These are phyloP conservation scores for Leucophenga varia DNA, from an alignment of 1,140 invertebrate genomes.

Conservation along the genomic window DNA sequence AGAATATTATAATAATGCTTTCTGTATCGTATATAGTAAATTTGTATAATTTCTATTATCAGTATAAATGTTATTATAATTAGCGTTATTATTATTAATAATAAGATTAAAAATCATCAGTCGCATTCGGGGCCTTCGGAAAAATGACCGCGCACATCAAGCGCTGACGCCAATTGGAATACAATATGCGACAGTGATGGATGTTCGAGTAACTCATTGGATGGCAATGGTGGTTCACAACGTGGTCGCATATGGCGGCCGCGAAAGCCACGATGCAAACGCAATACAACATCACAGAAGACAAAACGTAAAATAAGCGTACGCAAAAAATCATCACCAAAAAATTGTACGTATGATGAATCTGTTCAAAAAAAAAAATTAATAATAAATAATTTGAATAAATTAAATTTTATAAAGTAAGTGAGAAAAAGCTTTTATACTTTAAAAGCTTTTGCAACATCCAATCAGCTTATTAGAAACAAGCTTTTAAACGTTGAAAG, in stretches of 20 bases:
- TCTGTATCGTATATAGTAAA: too few species aligned
- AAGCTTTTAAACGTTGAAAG: too few species aligned
- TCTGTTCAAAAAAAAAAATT: conserved; percentile 61
- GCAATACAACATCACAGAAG: conserved; percentile 88
- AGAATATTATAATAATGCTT: conserved; percentile 5
- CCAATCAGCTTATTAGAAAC: too few species aligned
- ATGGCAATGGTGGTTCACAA: conserved; percentile 82
- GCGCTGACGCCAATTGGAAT: conserved; percentile 76
- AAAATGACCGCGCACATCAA: conserved; percentile 80
- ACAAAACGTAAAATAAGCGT: conserved; percentile 85
- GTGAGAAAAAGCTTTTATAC: background rate
- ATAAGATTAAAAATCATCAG: conserved; percentile 59
- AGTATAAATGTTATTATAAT: conserved; percentile 9
- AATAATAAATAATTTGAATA: background rate
- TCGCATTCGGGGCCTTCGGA: conserved; percentile 70
- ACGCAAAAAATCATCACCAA: conserved; percentile 92
- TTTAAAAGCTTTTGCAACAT: background rate
- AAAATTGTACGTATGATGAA: conserved; percentile 80
- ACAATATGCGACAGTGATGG: conserved; percentile 78
- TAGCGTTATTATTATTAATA: conserved; percentile 23
- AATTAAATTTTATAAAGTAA: conserved; percentile 2
- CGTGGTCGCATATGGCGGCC: conserved; percentile 81
- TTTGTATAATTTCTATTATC: too few species aligned
- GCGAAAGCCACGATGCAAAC: conserved; percentile 80
- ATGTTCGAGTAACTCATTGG: conserved; percentile 87